phyloP scores from a whole-genome alignment of 37 sponge, comb jelly and placozoan genomes.

The Aphrocallistes beatrix region DNA sequence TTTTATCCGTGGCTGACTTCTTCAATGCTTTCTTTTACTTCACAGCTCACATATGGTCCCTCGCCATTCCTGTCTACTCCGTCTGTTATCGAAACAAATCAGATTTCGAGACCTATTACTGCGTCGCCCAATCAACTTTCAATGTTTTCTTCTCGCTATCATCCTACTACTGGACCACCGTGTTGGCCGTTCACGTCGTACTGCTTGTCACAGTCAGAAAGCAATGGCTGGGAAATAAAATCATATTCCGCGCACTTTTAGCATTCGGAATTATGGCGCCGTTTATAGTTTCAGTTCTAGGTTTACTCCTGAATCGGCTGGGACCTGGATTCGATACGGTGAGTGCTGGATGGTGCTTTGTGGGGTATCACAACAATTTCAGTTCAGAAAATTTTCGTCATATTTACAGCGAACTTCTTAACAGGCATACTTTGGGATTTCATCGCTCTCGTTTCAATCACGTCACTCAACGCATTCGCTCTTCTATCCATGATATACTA shows the following conservation, averaged over 20 bases:
- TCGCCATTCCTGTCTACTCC: background rate
- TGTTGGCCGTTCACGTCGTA: background rate
- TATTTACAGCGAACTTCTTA: background rate
- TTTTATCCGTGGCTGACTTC: background rate
- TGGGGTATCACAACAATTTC: background rate
- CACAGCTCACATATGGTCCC: background rate
- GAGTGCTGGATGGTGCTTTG: conserved; percentile 10
- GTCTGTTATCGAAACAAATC: background rate
- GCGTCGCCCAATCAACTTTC: conserved; percentile 10
- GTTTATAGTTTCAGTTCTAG: background rate
- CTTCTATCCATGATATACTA: background rate
- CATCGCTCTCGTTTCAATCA: background rate
- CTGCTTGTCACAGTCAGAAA: background rate
- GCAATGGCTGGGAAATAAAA: background rate
- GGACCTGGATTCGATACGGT: conserved; percentile 8
- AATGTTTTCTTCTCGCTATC: background rate
- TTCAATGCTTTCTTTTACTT: background rate
- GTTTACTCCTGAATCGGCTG: background rate
- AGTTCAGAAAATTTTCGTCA: background rate
- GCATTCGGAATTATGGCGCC: background rate
- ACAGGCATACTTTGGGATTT: background rate
- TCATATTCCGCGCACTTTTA: background rate
- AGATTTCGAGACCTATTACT: background rate
- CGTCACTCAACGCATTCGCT: background rate
- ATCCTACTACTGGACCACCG: background rate